Evolutionary conservation across 2,113 vertebrate species (phyloP).

Genomic region (Notothenia coriiceps): DNA sequence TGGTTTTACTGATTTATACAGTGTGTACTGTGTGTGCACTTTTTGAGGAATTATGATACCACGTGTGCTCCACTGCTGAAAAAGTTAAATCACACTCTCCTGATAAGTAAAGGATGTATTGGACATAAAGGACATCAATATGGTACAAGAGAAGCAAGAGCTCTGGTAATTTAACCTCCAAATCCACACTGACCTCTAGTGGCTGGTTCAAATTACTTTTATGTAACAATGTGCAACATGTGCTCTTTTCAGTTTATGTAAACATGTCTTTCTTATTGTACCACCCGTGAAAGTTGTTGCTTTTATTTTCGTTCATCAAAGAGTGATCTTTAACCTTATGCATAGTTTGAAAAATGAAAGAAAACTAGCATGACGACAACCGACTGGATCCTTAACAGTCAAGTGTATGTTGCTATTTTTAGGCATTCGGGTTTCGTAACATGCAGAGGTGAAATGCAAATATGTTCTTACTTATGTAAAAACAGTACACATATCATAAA

Average conservation of each 20-base stretch:
- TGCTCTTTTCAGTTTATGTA: not conserved
- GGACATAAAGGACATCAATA: constrained; percentile 44
- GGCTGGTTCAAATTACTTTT: constrained; percentile 26
- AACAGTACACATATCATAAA: not conserved
- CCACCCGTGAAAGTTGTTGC: not conserved
- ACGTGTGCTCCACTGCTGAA: not conserved
- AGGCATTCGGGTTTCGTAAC: not conserved
- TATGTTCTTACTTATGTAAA: not conserved
- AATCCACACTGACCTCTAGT: constrained; percentile 73
- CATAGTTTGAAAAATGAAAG: not conserved
- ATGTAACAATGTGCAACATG: not conserved
- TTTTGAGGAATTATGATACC: not conserved
- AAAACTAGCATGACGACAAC: not conserved
- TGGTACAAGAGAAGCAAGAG: constrained; percentile 6
- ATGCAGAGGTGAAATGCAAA: not conserved
- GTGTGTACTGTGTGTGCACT: not conserved
- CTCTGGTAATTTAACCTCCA: not conserved
- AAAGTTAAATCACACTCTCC: not conserved
- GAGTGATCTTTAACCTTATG: not conserved
- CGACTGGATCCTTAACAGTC: not conserved
- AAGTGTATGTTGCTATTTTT: not conserved
- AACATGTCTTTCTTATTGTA: not conserved
- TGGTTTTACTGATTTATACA: not conserved
- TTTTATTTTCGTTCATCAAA: not conserved
- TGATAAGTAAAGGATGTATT: constrained; percentile 20